These are phyloP conservation scores for Scaptomyza reducta DNA, from an alignment of 2,888 invertebrate genomes.

Conservation along the genomic window DNA sequence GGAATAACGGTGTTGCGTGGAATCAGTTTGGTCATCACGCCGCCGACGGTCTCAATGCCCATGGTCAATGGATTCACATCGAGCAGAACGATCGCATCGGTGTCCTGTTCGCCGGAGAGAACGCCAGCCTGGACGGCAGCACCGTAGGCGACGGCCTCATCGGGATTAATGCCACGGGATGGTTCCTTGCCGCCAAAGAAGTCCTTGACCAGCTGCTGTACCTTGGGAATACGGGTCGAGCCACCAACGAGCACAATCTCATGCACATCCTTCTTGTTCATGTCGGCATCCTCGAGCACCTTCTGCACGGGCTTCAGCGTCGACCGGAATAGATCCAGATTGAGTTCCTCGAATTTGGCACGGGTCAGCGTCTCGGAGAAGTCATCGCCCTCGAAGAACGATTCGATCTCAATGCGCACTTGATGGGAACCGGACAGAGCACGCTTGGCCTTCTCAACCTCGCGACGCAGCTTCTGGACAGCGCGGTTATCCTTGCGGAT, in stretches of 20 bases:
- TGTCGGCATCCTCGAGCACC: constrained; percentile 98
- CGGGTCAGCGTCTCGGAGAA: constrained; percentile 99
- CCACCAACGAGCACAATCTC: constrained; percentile 99
- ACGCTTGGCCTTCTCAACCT: constrained; percentile 98
- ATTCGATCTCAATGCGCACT: constrained; percentile 99
- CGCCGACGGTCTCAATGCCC: constrained; percentile 99
- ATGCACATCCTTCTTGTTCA: constrained; percentile 98
- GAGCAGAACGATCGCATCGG: constrained; percentile 96
- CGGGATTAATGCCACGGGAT: constrained; percentile 98
- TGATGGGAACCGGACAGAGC: constrained; percentile 96
- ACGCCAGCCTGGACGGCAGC: constrained; percentile 99
- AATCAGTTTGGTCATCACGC: constrained; percentile 99
- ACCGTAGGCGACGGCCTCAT: constrained; percentile 99
- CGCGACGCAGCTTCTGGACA: constrained; percentile 97
- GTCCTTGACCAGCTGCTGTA: constrained; percentile 96
- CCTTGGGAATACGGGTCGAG: constrained; percentile 99
- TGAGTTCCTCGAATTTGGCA: constrained; percentile 99
- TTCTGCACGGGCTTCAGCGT: constrained; percentile 98
- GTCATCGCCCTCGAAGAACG: constrained; percentile 98
- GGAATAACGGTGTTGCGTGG: constrained; percentile 99
- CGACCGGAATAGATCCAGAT: constrained; percentile 95
- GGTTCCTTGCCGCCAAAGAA: constrained; percentile 99
- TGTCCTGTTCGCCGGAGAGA: constrained; percentile 97
- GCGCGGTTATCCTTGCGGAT: constrained; percentile 97
- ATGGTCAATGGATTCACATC: constrained; percentile 99